These are phyloP conservation scores for Bubo bubo DNA, from an alignment of 2,113 vertebrate genomes.

Conservation along the genomic window DNA sequence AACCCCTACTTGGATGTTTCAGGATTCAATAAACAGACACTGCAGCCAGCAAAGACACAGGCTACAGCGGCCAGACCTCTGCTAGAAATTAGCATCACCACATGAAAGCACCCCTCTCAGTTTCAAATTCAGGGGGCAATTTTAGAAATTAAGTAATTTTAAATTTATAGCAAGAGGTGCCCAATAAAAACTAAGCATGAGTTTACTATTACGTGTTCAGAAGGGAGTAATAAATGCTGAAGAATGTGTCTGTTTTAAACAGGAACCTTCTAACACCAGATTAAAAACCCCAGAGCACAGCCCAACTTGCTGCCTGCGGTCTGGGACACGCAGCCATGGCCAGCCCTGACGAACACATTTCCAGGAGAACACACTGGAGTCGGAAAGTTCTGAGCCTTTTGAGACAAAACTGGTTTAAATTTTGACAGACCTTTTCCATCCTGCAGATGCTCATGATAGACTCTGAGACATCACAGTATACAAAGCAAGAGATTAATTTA, in stretches of 20 bases:
- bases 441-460: background rate
- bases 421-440: background rate
- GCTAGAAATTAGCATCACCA: background rate
- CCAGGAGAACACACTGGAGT: background rate
- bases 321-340: background rate
- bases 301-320: accelerated
- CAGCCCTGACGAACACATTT: background rate
- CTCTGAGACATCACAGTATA: background rate
- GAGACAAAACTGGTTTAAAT: background rate
- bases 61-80: background rate
- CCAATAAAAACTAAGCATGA: background rate
- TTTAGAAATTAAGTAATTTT: background rate
- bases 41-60: background rate
- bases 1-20: background rate
- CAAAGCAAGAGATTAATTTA: background rate
- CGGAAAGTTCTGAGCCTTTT: background rate
- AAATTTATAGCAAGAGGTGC: background rate
- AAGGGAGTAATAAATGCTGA: background rate
- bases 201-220: background rate
- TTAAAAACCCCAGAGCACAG: background rate
- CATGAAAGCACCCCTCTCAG: background rate
- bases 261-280: background rate
- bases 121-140: background rate
- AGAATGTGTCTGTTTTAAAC: background rate
- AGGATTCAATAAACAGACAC: background rate